These are phyloP conservation scores for Noctua janthe DNA, from an alignment of 2,888 invertebrate species.

Conservation along the genomic window DNA sequence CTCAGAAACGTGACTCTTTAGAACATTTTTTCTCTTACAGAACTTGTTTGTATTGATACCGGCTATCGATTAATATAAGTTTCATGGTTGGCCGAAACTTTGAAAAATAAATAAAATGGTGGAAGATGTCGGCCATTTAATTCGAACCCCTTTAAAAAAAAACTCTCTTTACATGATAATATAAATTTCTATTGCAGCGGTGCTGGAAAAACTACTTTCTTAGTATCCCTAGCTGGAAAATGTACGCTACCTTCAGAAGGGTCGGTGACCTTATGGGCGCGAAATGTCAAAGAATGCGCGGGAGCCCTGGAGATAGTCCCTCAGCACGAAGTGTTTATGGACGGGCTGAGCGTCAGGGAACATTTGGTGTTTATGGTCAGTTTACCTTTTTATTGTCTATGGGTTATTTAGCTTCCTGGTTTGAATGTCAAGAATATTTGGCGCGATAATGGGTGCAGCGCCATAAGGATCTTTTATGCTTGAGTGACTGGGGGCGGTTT, in stretches of 20 bases:
- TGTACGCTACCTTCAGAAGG: conserved; percentile 85
- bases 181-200: conserved; percentile 79
- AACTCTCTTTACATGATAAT: too few relatives aligned
- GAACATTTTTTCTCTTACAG: too few relatives aligned
- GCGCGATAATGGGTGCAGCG: not conserved
- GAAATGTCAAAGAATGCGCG: conserved; percentile 83
- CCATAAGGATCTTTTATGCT: not conserved
- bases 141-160: not conserved
- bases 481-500: too few relatives aligned
- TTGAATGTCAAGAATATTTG: conserved; percentile 52
- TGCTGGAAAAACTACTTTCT: conserved; percentile 91
- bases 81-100: too few relatives aligned
- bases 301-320: conserved; percentile 90
- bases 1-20: too few relatives aligned
- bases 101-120: too few relatives aligned
- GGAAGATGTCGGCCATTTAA: too few relatives aligned
- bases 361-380: conserved; percentile 92
- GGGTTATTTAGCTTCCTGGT: conserved; percentile 25
- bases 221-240: conserved; percentile 89
- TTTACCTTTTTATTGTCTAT: conserved; percentile 47
- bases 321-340: conserved; percentile 92
- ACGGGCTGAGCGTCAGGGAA: conserved; percentile 91
- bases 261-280: conserved; percentile 82
- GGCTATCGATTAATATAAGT: too few relatives aligned
- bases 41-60: too few relatives aligned